Evolutionary conservation across 2,888 invertebrate species (phyloP).

Genomic region (Hypolimnas misippus): DNA sequence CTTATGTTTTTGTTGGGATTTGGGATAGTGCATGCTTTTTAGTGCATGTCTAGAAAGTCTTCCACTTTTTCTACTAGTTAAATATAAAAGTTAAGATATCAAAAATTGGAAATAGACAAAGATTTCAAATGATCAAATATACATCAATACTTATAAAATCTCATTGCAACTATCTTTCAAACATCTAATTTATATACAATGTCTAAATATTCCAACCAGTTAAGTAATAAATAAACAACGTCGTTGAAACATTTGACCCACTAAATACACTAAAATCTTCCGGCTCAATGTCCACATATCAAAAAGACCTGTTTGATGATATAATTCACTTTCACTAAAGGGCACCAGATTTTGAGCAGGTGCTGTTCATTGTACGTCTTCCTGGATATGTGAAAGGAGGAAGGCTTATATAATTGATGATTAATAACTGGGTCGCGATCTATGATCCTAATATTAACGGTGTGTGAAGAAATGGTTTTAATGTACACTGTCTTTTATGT

Average conservation of each 20-base stretch:
- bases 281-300: conserved; percentile 18
- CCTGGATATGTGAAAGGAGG: conserved; percentile 39
- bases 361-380: conserved; percentile 21
- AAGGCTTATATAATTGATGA: conserved; percentile 34
- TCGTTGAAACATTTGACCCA: background rate
- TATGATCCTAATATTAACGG: conserved; percentile 10
- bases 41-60: too few species aligned
- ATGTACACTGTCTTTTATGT: too few species aligned
- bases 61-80: too few species aligned
- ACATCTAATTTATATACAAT: too few species aligned
- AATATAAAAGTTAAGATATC: too few species aligned
- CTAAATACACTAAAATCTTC: conserved; percentile 12
- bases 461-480: background rate
- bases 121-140: too few species aligned
- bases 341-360: conserved; percentile 37
- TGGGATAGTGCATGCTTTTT: too few species aligned
- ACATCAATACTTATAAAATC: too few species aligned
- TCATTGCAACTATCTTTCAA: too few species aligned
- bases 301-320: conserved; percentile 48
- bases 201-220: too few species aligned
- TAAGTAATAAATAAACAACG: background rate
- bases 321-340: conserved; percentile 69
- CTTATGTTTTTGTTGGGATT: too few species aligned
- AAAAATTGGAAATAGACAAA: too few species aligned
- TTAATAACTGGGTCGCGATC: conserved; percentile 29